Base-by-base conservation (phyloP, 1,140 invertebrate species). In the Pseudomyrmex cubaensis region DNA sequence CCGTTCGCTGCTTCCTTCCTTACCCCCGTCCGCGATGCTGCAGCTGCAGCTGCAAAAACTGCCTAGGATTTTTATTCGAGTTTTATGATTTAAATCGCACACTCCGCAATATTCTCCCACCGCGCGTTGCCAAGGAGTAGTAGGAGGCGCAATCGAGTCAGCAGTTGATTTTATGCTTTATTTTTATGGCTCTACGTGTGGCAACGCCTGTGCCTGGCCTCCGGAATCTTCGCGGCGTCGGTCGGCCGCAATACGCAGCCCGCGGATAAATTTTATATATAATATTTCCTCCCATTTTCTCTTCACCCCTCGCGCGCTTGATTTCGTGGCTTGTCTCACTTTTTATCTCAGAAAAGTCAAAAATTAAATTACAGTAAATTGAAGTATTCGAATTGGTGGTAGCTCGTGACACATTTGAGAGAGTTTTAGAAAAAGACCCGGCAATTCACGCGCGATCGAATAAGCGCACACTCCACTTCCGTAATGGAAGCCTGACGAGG, bases 11-110 rank as follows among this genome's bases (percentile, higher is more conserved):
- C 15, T 9, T 13, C 20, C 12, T 1, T 7, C 4, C 35, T 66
- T 17, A 74, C 17, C 63, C 13, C 50, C n/a, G 22, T 8, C 15
- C 50, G 46, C 72, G 62, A 69, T 66, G 44, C 20, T 56, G 61
- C 85, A 64, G 66, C 74, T 62, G 85, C 82, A 62, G 44, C 78
- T 48, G 85, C 83, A 78, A 89, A 85, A 89, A 87, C 52, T 63
- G 35, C 46, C 84, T 78, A 57, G 74, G 86, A 89, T 88, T 93
- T 92, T 93, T 91, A 93, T 92, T 92, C 78, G 78, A 89, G 61
- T 93, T 93, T 93, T 93, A 93, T 93, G 93, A 93, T 94, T 93
- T 91, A 93, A 93, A 94, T 93, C 90, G 91, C 92, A 90, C 84
- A 88, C 90, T 90, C 87, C 85, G 92, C 90, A 86, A 91, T 91